Evolutionary conservation across 2,113 vertebrate species (phyloP), one percentile per base, ranked within the genome.

Genomic region (Enhydra lutris): DNA sequence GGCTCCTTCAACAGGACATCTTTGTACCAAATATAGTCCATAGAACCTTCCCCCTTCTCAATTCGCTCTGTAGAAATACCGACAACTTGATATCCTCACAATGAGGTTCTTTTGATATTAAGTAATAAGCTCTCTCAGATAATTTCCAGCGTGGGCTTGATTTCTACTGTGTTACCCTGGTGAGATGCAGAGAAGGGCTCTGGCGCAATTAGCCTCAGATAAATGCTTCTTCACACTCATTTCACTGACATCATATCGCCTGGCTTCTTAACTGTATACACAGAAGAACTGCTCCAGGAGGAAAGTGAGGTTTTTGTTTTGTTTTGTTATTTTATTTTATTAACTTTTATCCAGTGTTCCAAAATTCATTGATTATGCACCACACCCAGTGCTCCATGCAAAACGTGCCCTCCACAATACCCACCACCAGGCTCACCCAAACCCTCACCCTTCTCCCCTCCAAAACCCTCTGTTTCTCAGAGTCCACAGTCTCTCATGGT

Each of bases 201-300:
- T 21, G 42, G 26, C 8, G 31, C 21, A 7, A 20, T 39, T 12
- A n/a, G 24, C 34, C 47, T 69, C 24, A 4, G 3, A 42, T 15
- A 34, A 50, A 10, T 3, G 1, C 4, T 20, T 65, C 42, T 57
- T 59, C 31, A 3, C 5, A 2, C 23, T 67, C 18, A 14, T 34
- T 34, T 34, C 39, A 15, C 42, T 52, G 26, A 18, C 7, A 14
- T 13, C 0, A 2, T 3, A 1, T 10, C 1, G 3, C 36, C 0
- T 1, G n/a, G 11, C 36, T 47, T 47, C 34, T 21, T 7, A 18
- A 6, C 12, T 3, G 4, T 34, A 5, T 45, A 34, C 12, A 4
- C 0, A 1, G 80, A 71, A n/a, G 39, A 63, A 18, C 14, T 23
- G 4, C 76, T 18, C 9, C 3, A 4, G 39, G 59, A 34, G 39